These are phyloP conservation scores for Diarsia dahlii DNA, from an alignment of 2,888 invertebrate species.

Conservation along the genomic window DNA sequence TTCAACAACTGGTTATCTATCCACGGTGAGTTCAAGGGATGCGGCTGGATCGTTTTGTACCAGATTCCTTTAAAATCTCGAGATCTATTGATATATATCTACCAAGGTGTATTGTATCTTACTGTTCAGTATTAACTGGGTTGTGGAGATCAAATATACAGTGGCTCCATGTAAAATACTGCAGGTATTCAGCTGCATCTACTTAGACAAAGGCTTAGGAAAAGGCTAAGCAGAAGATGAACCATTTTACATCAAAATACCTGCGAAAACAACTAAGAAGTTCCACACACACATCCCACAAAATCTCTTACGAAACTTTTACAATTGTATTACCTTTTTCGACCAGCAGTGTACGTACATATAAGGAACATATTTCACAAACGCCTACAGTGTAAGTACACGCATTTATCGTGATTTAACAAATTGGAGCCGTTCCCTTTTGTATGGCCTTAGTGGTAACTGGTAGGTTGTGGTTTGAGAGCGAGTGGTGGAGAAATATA, in stretches of 20 bases:
- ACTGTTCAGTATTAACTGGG: too few relatives aligned
- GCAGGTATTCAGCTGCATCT: too few relatives aligned
- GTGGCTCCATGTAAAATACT: too few relatives aligned
- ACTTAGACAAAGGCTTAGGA: too few relatives aligned
- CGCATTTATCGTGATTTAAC: slow-evolving; percentile 62
- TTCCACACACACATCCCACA: background rate
- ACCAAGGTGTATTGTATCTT: too few relatives aligned
- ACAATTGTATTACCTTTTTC: slow-evolving; percentile 26
- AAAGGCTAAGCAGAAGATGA: too few relatives aligned
- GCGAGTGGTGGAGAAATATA: slow-evolving; percentile 12
- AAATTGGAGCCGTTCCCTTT: slow-evolving; percentile 67
- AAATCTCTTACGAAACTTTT: slow-evolving; percentile 23
- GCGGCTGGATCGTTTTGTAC: too few relatives aligned
- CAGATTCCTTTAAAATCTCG: too few relatives aligned
- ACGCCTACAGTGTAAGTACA: slow-evolving; percentile 45
- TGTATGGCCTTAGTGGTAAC: slow-evolving; percentile 52
- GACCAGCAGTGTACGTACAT: slow-evolving; percentile 6
- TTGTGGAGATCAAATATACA: too few relatives aligned
- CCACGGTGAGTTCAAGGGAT: too few relatives aligned
- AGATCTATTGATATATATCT: too few relatives aligned
- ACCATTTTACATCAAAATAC: background rate
- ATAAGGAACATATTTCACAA: slow-evolving; percentile 54
- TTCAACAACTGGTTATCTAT: too few relatives aligned
- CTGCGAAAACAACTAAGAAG: background rate
- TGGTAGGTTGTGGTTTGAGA: slow-evolving; percentile 13